Conservation (phyloP, 2,797 vertebrate genomes). For the Chiloscyllium punctatum region DNA sequence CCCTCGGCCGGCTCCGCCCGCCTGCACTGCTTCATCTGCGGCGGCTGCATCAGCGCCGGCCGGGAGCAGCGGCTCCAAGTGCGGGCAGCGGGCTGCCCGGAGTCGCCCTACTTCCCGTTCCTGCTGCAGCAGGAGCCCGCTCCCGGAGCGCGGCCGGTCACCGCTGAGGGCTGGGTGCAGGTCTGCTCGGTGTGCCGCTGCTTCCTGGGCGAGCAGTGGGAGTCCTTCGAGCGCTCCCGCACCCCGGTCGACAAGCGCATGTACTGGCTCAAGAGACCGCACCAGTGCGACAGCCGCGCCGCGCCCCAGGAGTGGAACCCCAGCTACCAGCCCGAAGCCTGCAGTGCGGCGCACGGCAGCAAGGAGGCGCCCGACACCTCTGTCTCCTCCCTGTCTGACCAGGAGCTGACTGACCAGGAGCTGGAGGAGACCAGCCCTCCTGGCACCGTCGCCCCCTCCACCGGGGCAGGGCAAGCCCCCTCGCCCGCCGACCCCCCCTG, state of each 20-base stretch:
- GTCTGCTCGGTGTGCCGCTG: constrained; percentile 92
- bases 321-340: constrained; percentile 49
- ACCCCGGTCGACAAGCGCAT: constrained; percentile 92
- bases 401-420: constrained; percentile 76
- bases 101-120: constrained; percentile 81
- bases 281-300: constrained; percentile 79
- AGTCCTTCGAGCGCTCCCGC: constrained; percentile 85
- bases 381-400: constrained; percentile 81
- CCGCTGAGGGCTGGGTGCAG: constrained; percentile 73
- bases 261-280: constrained; percentile 91
- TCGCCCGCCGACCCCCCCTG: constrained; percentile 39
- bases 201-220: constrained; percentile 91
- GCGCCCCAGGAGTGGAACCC: constrained; percentile 65
- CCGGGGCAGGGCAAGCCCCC: constrained; percentile 42
- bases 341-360: constrained; percentile 41
- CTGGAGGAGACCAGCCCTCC: constrained; percentile 47
- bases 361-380: constrained; percentile 71
- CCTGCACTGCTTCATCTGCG: constrained; percentile 86
- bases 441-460: not conserved
- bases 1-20: constrained; percentile 53
- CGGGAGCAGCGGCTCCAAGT: constrained; percentile 77
- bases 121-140: constrained; percentile 88
- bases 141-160: constrained; percentile 76
- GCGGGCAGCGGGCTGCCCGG: constrained; percentile 45
- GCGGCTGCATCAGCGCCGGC: constrained; percentile 78